These are phyloP conservation scores for Chloroclystis v-ata DNA, from an alignment of 2,888 invertebrate genomes.

Conservation along the genomic window DNA sequence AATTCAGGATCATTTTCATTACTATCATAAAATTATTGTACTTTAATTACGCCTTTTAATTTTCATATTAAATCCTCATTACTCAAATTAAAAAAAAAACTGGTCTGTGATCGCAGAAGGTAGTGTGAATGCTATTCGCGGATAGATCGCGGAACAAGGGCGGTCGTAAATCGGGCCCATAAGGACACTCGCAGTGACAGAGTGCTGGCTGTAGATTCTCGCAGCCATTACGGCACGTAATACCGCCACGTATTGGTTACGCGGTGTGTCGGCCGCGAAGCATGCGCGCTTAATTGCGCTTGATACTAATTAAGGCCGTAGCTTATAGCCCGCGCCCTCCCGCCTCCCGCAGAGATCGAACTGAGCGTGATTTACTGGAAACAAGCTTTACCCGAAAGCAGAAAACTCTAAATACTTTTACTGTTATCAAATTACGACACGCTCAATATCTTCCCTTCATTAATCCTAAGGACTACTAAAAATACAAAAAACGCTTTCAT, in stretches of 20 bases:
- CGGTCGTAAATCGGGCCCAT: slow-evolving; percentile 29
- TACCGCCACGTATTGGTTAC: slow-evolving; percentile 30
- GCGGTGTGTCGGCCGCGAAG: slow-evolving; percentile 22
- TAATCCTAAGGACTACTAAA: too few species aligned
- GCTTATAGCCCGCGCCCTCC: slow-evolving; percentile 4
- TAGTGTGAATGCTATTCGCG: neutral
- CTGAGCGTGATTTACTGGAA: neutral
- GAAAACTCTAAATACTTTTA: neutral
- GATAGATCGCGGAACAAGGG: slow-evolving; percentile 2
- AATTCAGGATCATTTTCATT: neutral
- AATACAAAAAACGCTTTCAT: too few species aligned
- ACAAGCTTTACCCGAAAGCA: neutral
- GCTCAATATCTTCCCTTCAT: too few species aligned
- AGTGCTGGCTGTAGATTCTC: slow-evolving; percentile 12
- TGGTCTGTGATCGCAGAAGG: too few species aligned
- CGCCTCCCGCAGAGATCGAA: neutral
- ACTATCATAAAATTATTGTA: neutral
- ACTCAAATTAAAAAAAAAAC: neutral
- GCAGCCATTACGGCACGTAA: slow-evolving; percentile 13
- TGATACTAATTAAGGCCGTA: slow-evolving; percentile 34
- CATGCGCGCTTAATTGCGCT: slow-evolving; percentile 43
- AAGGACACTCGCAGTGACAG: slow-evolving; percentile 9
- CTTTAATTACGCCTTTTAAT: too few species aligned
- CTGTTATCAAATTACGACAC: too few species aligned
- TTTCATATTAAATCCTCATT: neutral